Conservation (phyloP, 2,888 invertebrate species). For the Cylindroiulus punctatus region DNA sequence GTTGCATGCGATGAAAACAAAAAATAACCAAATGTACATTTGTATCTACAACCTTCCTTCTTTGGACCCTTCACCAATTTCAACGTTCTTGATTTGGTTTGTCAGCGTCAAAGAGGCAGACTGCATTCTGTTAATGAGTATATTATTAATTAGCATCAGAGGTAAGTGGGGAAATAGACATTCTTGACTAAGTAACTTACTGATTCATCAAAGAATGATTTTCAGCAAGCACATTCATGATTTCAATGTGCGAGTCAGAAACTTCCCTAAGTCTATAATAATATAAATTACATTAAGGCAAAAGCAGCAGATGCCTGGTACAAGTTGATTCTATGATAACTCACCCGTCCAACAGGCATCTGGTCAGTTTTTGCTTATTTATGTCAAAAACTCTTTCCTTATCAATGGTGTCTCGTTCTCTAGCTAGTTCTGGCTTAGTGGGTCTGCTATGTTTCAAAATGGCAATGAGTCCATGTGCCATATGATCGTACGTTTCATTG, state of each 20-base stretch:
- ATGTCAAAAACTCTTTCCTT: not conserved
- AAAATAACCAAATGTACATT: not conserved
- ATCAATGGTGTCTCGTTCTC: not conserved
- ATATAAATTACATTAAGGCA: not conserved
- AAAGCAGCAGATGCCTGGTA: not conserved
- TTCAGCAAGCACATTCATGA: slow-evolving; percentile 49
- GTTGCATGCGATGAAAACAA: not conserved
- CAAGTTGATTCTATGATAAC: not conserved
- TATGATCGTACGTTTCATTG: slow-evolving; percentile 56
- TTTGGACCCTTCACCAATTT: not conserved
- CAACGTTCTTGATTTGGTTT: not conserved
- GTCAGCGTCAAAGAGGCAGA: slow-evolving; percentile 25
- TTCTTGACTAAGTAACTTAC: not conserved
- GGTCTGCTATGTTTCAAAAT: not conserved
- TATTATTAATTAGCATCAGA: not conserved
- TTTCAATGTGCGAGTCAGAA: slow-evolving; percentile 52
- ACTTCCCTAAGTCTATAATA: slow-evolving; percentile 49
- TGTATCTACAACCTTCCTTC: not conserved
- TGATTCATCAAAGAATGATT: slow-evolving; percentile 51
- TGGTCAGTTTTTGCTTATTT: slow-evolving; percentile 36
- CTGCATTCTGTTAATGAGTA: slow-evolving; percentile 22
- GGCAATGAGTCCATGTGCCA: slow-evolving; percentile 42
- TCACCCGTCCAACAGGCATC: slow-evolving; percentile 48
- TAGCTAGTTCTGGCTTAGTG: slow-evolving; percentile 3
- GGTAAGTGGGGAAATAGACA: not conserved